Percentiles rank a stretch among this genome's conserved stretches.
phyloP scores from a whole-genome alignment of 2,113 vertebrate genomes.

The Butastur rufipennis region DNA sequence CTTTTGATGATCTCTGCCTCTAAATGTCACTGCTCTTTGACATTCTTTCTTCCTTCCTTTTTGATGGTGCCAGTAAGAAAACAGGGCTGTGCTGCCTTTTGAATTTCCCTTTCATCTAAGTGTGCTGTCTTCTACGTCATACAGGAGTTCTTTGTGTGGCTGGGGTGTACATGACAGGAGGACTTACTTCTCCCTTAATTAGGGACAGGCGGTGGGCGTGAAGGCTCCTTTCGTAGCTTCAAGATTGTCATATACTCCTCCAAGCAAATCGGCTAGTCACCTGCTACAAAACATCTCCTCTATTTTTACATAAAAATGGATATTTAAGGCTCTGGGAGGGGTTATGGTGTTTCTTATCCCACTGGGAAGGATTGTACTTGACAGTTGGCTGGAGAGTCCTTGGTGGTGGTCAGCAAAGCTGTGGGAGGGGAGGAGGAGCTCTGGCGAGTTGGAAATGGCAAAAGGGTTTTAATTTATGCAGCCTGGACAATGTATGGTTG shows the following conservation, averaged over 20 bases:
- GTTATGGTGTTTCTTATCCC: background rate
- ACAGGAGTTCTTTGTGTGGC: background rate
- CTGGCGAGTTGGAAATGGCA: background rate
- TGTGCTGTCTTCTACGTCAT: background rate
- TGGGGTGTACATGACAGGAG: background rate
- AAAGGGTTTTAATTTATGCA: background rate
- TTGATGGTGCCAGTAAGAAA: background rate
- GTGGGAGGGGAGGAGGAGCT: background rate
- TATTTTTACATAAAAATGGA: background rate
- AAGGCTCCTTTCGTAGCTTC: background rate
- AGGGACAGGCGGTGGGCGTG: background rate
- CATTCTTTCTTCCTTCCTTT: background rate
- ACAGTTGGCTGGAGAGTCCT: background rate
- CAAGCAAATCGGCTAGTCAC: background rate
- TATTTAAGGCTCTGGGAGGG: background rate
- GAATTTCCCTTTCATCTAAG: conserved; percentile 5
- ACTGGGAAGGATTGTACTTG: background rate
- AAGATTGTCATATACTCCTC: background rate
- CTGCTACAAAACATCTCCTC: background rate
- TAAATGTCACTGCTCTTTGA: background rate
- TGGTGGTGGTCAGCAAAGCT: background rate
- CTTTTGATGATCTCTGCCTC: background rate
- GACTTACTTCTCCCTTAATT: background rate
- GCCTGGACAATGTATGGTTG: background rate
- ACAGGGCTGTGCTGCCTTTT: background rate